A percentile compares a stretch with the other conserved stretches of the same genome.
phyloP scores from a whole-genome alignment of 2,113 vertebrate species.

The Corapipo altera region DNA sequence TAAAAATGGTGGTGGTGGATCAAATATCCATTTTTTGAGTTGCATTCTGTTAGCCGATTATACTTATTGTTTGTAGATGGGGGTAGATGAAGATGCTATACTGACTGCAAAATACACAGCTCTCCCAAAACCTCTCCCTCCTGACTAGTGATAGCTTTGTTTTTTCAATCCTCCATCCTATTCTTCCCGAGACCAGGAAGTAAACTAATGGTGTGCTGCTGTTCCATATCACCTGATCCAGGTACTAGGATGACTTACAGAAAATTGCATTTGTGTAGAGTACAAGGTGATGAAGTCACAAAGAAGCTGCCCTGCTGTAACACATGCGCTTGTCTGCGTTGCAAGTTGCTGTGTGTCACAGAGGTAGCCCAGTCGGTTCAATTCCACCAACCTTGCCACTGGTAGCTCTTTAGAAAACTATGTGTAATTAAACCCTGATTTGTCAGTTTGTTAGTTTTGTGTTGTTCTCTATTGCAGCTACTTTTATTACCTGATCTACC shows the following conservation, averaged over 20 bases:
- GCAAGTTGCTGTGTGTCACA: background rate
- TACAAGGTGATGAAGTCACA: background rate
- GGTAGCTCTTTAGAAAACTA: background rate
- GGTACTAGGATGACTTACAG: background rate
- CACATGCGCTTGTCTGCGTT: background rate
- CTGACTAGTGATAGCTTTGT: background rate
- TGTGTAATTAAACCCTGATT: background rate
- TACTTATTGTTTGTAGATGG: background rate
- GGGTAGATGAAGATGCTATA: background rate
- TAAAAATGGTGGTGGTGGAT: background rate
- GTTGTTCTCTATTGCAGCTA: background rate
- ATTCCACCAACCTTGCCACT: background rate
- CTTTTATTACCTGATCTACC: background rate
- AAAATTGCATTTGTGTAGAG: background rate
- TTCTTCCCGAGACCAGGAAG: background rate
- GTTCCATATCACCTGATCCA: background rate
- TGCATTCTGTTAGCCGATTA: background rate
- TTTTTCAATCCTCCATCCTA: background rate
- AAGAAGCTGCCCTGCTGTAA: background rate
- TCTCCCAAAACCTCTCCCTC: background rate
- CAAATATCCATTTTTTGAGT: background rate
- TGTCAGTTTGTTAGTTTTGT: background rate
- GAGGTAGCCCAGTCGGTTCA: background rate
- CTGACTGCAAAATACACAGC: background rate
- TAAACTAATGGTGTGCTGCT: background rate